Conservation (phyloP, 2,888 invertebrate genomes). For the Thumatha senex region DNA sequence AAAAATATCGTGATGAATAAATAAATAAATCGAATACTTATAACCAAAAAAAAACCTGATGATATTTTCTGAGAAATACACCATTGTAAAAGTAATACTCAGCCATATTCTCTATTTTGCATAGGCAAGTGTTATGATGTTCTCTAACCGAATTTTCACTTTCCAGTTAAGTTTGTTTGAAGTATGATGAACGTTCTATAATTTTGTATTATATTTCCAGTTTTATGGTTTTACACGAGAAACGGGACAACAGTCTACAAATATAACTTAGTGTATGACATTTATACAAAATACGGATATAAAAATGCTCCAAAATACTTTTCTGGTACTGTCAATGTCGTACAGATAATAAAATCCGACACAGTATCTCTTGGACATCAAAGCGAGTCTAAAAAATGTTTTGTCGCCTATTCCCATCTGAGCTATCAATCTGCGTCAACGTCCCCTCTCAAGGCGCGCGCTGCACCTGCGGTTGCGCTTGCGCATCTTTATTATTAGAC, state of each 20-base stretch:
- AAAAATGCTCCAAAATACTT: neutral
- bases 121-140: neutral
- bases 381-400: constrained; percentile 28
- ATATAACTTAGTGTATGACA: neutral
- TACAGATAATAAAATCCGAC: constrained; percentile 24
- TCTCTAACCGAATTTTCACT: neutral
- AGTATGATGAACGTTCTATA: too few relatives aligned
- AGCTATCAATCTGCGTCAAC: constrained; percentile 38
- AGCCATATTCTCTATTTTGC: neutral
- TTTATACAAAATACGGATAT: neutral
- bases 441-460: constrained; percentile 25
- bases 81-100: too few relatives aligned
- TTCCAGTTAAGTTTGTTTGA: neutral
- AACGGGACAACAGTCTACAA: neutral
- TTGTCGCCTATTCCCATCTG: constrained; percentile 36
- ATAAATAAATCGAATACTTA: too few relatives aligned
- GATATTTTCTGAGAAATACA: too few relatives aligned
- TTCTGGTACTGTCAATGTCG: constrained; percentile 29
- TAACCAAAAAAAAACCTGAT: too few relatives aligned
- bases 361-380: constrained; percentile 28
- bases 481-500: constrained; percentile 72
- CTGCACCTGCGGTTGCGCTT: constrained; percentile 67
- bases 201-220: neutral
- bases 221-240: neutral
- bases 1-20: too few relatives aligned